These are phyloP conservation scores for Lagocephalus sceleratus DNA, from an alignment of 2,797 vertebrate genomes.

Conservation along the genomic window DNA sequence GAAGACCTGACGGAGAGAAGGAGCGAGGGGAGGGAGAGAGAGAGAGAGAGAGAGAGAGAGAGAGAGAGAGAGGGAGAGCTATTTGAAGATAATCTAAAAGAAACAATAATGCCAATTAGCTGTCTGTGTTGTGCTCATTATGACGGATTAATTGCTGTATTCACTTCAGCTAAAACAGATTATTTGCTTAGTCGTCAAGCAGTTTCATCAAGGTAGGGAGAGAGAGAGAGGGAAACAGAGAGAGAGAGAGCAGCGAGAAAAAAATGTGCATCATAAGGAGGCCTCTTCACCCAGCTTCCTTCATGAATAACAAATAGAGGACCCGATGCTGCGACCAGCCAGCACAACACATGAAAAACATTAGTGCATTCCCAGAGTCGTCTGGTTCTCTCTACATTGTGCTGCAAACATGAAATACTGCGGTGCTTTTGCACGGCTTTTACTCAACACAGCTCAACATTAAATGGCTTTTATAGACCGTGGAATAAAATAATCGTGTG, in stretches of 20 bases:
- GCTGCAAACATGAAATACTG: conserved; percentile 51
- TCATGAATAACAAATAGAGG: conserved; percentile 79
- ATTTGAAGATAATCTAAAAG: conserved; percentile 49
- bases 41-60: conserved; percentile 14
- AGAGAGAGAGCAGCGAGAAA: conserved; percentile 33
- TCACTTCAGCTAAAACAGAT: conserved; percentile 39
- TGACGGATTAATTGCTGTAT: conserved; percentile 41
- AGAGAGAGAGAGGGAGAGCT: conserved; percentile 10
- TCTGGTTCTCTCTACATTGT: conserved; percentile 57
- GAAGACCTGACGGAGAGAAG: conserved; percentile 67
- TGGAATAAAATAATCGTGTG: not conserved
- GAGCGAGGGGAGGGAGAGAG: conserved; percentile 28
- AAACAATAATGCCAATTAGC: conserved; percentile 58
- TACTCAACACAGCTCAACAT: conserved; percentile 3
- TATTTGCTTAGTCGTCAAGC: conserved; percentile 44
- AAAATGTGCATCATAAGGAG: conserved; percentile 73
- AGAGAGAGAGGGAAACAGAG: conserved; percentile 14
- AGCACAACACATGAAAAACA: conserved; percentile 78
- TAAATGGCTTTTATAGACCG: conserved; percentile 23
- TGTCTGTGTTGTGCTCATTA: conserved; percentile 38
- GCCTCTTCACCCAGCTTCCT: conserved; percentile 79
- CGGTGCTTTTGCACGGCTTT: conserved; percentile 27
- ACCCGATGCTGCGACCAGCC: conserved; percentile 65
- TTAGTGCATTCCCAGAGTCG: conserved; percentile 68
- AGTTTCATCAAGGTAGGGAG: conserved; percentile 8